A percentile compares a stretch with the other conserved stretches of the same genome.
phyloP scores from a whole-genome alignment of 2,797 vertebrate species.

The Mycteria americana region DNA sequence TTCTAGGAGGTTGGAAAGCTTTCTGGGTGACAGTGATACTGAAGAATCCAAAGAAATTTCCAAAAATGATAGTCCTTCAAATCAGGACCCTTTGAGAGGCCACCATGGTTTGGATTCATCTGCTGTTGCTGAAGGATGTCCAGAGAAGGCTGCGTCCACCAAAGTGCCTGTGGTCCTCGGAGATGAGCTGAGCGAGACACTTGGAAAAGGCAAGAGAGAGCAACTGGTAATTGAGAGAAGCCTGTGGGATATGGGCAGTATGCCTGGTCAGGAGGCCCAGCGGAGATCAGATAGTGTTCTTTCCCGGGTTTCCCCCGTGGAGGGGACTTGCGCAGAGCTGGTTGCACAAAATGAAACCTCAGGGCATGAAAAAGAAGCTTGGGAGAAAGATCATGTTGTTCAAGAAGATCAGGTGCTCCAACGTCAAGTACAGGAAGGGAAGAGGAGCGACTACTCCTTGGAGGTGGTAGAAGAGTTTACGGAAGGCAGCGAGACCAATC shows the following conservation, averaged over 20 bases:
- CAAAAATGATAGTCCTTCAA: slow-evolving; percentile 28
- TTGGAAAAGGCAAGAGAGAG: slow-evolving; percentile 15
- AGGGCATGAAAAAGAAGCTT: slow-evolving; percentile 74
- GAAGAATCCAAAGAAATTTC: slow-evolving; percentile 74
- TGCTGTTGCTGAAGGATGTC: background rate
- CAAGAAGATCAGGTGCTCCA: slow-evolving; percentile 45
- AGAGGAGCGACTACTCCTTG: background rate
- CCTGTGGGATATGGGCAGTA: background rate
- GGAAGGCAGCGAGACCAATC: background rate
- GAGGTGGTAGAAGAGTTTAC: slow-evolving; percentile 24
- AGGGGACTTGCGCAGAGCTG: slow-evolving; percentile 79
- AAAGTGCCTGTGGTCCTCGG: background rate
- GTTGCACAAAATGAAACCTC: slow-evolving; percentile 85
- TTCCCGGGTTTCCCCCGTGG: slow-evolving; percentile 56
- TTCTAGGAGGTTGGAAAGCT: slow-evolving; percentile 87
- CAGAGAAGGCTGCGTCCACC: background rate
- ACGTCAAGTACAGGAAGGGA: background rate
- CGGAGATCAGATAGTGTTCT: slow-evolving; percentile 27
- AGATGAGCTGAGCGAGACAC: background rate
- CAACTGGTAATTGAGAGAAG: background rate
- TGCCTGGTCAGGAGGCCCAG: slow-evolving; percentile 31
- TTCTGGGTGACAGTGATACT: slow-evolving; percentile 80
- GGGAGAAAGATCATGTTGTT: slow-evolving; percentile 69
- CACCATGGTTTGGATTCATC: background rate
- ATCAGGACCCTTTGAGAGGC: background rate